These are phyloP conservation scores for Neocloeon triangulifer DNA, from an alignment of 1,140 invertebrate species.

Conservation along the genomic window DNA sequence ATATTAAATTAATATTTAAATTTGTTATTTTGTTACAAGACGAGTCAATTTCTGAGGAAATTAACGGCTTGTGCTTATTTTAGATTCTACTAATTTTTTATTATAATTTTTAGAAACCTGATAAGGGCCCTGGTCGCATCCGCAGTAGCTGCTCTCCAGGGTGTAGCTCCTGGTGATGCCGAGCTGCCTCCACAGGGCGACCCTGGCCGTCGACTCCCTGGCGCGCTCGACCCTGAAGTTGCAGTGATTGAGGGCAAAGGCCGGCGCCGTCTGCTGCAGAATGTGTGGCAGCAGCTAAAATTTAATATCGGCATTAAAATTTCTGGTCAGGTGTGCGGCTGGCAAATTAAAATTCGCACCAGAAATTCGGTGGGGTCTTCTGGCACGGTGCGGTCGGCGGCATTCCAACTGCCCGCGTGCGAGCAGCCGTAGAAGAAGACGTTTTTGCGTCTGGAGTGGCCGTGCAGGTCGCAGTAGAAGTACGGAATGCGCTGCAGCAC, in stretches of 20 bases:
- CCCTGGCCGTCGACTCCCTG: constrained; percentile 62
- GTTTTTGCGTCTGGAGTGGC: constrained; percentile 71
- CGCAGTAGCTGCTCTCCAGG: constrained; percentile 71
- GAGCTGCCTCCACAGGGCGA: constrained; percentile 67
- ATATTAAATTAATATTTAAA: too few species aligned
- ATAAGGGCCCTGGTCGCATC: constrained; percentile 54
- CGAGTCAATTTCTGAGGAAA: neutral
- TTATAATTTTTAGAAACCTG: constrained; percentile 20
- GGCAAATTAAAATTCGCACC: constrained; percentile 17
- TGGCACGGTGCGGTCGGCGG: constrained; percentile 23
- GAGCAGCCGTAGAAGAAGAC: constrained; percentile 77
- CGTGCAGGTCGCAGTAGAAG: constrained; percentile 76
- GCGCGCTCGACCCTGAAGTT: constrained; percentile 52
- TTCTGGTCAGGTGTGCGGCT: too few species aligned
- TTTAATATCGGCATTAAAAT: too few species aligned
- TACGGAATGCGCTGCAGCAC: constrained; percentile 33
- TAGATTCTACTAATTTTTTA: neutral
- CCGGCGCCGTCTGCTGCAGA: constrained; percentile 39
- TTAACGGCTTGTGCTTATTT: neutral
- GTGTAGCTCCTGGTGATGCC: constrained; percentile 54
- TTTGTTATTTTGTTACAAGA: too few species aligned
- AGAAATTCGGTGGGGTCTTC: constrained; percentile 33
- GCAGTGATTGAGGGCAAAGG: constrained; percentile 50
- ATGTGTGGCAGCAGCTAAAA: constrained; percentile 39
- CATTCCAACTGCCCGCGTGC: constrained; percentile 34